Evolutionary conservation across 2,113 vertebrate species (phyloP), one percentile per base, ranked within the genome.

Genomic region (Caracal caracal): DNA sequence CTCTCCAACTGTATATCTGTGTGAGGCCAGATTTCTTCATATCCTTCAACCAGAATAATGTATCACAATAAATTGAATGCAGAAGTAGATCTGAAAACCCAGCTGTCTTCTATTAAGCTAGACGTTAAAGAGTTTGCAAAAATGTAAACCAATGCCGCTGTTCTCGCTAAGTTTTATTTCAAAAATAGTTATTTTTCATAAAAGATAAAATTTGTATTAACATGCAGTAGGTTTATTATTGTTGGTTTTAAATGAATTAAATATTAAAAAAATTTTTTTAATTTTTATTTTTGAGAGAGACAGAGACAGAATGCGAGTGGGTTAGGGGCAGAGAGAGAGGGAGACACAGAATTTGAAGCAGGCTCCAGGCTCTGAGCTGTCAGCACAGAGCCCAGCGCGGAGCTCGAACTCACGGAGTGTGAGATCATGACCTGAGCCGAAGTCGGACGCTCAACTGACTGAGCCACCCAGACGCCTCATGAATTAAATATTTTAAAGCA

Each of bases 51-150:
- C 94, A 96, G 84, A 98, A 93, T 59, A 49, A 66, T 71, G 43
- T 65, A 84, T 93, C 43, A 43, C 76, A 96, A 80, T n/a, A 96
- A 96, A 93, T 80, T 92, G 90, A 92, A 95, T 96, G 80, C 80
- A 95, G 94, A 89, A 95, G 88, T 59, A 63, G 68, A 47, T 59
- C 56, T 76, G 84, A 94, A 97, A 95, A 92, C 4, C n/a, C 70
- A 97, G 95, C 70, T 95, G 91, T 71, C 33, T 96, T 96, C 79
- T 80, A 63, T 97, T 95, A 97, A 94, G 56, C 47, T 59, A 90
- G 90, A 80, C 59, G 89, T 92, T 93, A 89, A 97, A 83, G 87
- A 90, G 83, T 92, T 95, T 95, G 49, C 49, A 90, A 84, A 95
- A 78, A 93, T 80, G 26, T 75, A 70, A 92, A 95, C 70, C 51